These are phyloP conservation scores for Microctonus hyperodae DNA, from an alignment of 2,888 invertebrate genomes.

Conservation along the genomic window DNA sequence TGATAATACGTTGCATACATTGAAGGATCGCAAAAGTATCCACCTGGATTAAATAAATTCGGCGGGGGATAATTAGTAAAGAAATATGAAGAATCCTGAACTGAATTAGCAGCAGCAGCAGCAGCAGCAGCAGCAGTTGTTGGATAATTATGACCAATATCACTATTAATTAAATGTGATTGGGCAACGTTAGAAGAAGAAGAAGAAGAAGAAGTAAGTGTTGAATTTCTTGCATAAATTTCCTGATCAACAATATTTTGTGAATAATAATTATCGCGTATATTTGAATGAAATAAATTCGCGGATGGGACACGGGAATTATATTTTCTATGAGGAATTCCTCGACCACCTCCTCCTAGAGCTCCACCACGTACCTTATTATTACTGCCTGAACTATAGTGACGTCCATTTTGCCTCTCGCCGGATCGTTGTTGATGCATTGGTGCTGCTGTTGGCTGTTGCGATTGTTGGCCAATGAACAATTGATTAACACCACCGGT, in stretches of 20 bases:
- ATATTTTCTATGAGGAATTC: conserved; percentile 45
- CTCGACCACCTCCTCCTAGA: conserved; percentile 57
- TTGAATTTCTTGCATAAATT: background rate
- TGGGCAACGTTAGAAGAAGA: no score
- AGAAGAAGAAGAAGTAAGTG: no score
- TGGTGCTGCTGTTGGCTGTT: conserved; percentile 37
- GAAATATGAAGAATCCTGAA: conserved; percentile 45
- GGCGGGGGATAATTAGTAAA: conserved; percentile 51
- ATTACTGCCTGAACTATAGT: conserved; percentile 57
- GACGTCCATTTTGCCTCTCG: conserved; percentile 60
- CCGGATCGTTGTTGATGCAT: conserved; percentile 46
- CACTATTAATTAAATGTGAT: conserved; percentile 33
- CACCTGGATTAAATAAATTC: conserved; percentile 36
- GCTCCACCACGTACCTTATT: conserved; percentile 63
- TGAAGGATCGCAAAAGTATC: conserved; percentile 52
- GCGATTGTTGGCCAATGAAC: background rate
- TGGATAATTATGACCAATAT: conserved; percentile 8
- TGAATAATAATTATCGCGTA: conserved; percentile 41
- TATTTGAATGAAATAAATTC: conserved; percentile 39
- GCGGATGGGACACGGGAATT: conserved; percentile 48
- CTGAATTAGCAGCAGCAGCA: no score
- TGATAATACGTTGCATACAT: conserved; percentile 53
- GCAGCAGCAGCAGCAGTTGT: conserved; percentile 18
- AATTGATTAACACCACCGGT: background rate
- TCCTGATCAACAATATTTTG: conserved; percentile 29